A percentile compares a stretch with the other conserved stretches of the same genome.
These are phyloP conservation scores for Mustela nigripes DNA, from an alignment of 2,113 vertebrate species.

Conservation along the genomic window DNA sequence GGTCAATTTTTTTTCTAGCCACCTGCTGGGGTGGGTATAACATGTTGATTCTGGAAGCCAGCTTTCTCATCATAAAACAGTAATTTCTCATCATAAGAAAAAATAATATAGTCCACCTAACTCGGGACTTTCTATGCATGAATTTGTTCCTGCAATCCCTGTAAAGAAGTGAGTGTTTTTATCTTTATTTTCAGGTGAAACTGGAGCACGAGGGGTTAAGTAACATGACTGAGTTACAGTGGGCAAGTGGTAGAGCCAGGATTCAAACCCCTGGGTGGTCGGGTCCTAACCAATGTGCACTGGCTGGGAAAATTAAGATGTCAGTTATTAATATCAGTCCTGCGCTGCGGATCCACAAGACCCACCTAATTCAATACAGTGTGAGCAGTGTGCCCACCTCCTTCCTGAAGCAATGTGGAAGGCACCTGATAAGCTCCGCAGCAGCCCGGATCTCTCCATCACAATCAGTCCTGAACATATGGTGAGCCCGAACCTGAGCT, in stretches of 20 bases:
- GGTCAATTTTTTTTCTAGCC: not conserved
- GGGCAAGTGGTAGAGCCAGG: not conserved
- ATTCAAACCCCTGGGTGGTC: not conserved
- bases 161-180: not conserved
- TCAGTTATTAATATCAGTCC: not conserved
- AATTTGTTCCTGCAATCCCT: not conserved
- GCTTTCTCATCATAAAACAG: constrained; percentile 2
- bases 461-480: constrained; percentile 48
- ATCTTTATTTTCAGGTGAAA: constrained; percentile 1
- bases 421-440: constrained; percentile 32
- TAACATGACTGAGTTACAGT: not conserved
- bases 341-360: not conserved
- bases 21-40: not conserved
- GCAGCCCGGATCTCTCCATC: not conserved
- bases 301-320: not conserved
- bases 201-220: not conserved
- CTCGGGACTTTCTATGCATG: not conserved
- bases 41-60: not conserved
- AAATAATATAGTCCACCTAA: not conserved
- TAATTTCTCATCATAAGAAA: constrained; percentile 1
- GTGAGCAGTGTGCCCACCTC: not conserved
- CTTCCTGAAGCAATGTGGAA: not conserved
- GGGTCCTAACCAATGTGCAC: not conserved
- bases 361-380: not conserved
- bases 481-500: not conserved